Evolutionary conservation across 2,888 invertebrate genomes (phyloP).

Genomic region (Diaprepes abbreviatus): DNA sequence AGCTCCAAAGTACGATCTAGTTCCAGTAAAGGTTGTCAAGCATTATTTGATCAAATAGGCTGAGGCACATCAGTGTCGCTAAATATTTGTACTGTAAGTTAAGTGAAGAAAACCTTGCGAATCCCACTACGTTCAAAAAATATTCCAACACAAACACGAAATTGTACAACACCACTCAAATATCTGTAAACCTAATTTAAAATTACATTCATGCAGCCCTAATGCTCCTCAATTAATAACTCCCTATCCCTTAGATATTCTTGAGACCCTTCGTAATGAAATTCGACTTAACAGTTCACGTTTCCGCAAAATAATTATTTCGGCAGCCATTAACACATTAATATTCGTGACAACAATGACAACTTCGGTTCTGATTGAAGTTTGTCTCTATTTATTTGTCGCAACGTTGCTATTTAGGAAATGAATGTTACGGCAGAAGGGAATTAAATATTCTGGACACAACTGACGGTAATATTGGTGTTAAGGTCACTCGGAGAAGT

Average conservation of each 20-base stretch:
- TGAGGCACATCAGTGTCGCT: no score
- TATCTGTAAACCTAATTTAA: constrained; percentile 16
- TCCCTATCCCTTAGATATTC: constrained; percentile 6
- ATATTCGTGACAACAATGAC: constrained; percentile 41
- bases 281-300: constrained; percentile 36
- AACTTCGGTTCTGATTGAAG: constrained; percentile 27
- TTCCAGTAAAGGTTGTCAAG: no score
- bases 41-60: no score
- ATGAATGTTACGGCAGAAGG: not conserved
- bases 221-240: constrained; percentile 14
- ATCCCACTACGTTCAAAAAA: no score
- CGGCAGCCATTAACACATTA: constrained; percentile 30
- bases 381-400: constrained; percentile 20
- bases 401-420: constrained; percentile 15
- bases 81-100: no score
- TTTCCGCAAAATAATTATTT: constrained; percentile 39
- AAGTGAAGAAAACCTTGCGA: no score
- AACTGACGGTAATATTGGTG: no score
- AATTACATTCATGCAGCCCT: constrained; percentile 16
- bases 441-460: not conserved
- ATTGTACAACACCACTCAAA: constrained; percentile 6
- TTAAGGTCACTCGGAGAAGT: no score
- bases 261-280: constrained; percentile 30
- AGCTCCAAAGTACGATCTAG: no score
- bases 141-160: no score